Evolutionary conservation across 2,888 invertebrate genomes (phyloP).

Genomic region (Drosophila niveifrons): DNA sequence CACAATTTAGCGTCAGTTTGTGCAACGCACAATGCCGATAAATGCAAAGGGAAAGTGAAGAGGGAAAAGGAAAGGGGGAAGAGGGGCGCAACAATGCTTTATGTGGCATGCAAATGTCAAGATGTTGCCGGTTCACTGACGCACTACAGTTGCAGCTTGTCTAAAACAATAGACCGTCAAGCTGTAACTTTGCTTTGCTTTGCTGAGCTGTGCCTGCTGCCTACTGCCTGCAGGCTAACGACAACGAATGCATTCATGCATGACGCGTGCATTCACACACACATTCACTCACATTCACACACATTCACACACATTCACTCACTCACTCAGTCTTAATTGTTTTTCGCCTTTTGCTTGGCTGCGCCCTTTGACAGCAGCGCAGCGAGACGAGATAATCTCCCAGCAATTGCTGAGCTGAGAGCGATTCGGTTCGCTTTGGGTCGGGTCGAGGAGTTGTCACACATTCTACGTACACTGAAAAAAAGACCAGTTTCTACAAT

Average conservation of each 20-base stretch:
- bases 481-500: too few relatives aligned
- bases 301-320: slow-evolving; percentile 14
- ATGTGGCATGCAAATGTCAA: slow-evolving; percentile 63
- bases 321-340: slow-evolving; percentile 62
- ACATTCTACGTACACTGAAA: too few relatives aligned
- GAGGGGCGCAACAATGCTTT: slow-evolving; percentile 14
- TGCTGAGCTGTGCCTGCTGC: neutral
- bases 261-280: slow-evolving; percentile 28
- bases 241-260: slow-evolving; percentile 62
- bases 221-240: slow-evolving; percentile 44
- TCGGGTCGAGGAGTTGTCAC: neutral
- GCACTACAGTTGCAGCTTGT: slow-evolving; percentile 42
- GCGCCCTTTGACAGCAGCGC: slow-evolving; percentile 56
- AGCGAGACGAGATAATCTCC: slow-evolving; percentile 62
- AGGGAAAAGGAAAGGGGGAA: neutral
- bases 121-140: slow-evolving; percentile 59
- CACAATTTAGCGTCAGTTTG: slow-evolving; percentile 51
- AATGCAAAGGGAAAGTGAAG: neutral
- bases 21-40: slow-evolving; percentile 1
- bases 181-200: slow-evolving; percentile 31
- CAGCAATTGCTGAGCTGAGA: slow-evolving; percentile 46
- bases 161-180: slow-evolving; percentile 63
- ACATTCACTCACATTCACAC: slow-evolving; percentile 17
- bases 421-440: neutral
- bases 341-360: slow-evolving; percentile 67